phyloP scores from a whole-genome alignment of 1,140 invertebrate genomes.

The Globodera ellingtonae region DNA sequence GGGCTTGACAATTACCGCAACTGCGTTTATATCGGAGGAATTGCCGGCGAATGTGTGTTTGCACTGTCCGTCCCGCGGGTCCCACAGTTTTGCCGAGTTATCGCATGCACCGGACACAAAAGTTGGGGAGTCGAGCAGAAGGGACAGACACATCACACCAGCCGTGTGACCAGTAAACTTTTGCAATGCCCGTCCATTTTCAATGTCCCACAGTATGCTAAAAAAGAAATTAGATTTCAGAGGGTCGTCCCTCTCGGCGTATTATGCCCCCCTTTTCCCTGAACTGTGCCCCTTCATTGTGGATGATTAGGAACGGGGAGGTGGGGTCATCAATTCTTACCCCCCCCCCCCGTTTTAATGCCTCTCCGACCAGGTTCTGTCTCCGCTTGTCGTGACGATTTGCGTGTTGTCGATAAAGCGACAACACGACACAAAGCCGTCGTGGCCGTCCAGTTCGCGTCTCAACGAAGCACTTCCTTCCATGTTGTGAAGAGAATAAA shows the following conservation, averaged over 20 bases:
- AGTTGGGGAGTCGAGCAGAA: constrained; percentile 84
- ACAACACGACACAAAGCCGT: constrained; percentile 94
- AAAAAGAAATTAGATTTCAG: constrained; percentile 58
- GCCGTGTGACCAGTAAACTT: constrained; percentile 92
- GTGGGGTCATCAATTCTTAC: background rate
- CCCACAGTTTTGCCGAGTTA: constrained; percentile 95
- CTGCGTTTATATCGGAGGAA: constrained; percentile 96
- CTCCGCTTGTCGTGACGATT: constrained; percentile 94
- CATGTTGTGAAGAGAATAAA: constrained; percentile 89
- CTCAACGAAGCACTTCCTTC: constrained; percentile 93
- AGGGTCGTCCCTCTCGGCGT: background rate
- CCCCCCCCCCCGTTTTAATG: background rate
- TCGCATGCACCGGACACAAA: constrained; percentile 97
- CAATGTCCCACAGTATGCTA: constrained; percentile 96
- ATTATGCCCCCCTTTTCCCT: background rate
- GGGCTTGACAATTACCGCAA: constrained; percentile 73
- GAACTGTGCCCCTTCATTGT: background rate
- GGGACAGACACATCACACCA: constrained; percentile 95
- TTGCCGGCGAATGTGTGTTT: constrained; percentile 97
- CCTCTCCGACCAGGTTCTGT: constrained; percentile 84
- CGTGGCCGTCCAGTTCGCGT: constrained; percentile 92
- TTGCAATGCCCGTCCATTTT: constrained; percentile 93
- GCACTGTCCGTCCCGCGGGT: constrained; percentile 90
- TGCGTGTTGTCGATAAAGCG: constrained; percentile 96
- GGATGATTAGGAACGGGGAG: too few relatives aligned